phyloP scores from a whole-genome alignment of 2,113 vertebrate genomes.

The Colinus virginianus region DNA sequence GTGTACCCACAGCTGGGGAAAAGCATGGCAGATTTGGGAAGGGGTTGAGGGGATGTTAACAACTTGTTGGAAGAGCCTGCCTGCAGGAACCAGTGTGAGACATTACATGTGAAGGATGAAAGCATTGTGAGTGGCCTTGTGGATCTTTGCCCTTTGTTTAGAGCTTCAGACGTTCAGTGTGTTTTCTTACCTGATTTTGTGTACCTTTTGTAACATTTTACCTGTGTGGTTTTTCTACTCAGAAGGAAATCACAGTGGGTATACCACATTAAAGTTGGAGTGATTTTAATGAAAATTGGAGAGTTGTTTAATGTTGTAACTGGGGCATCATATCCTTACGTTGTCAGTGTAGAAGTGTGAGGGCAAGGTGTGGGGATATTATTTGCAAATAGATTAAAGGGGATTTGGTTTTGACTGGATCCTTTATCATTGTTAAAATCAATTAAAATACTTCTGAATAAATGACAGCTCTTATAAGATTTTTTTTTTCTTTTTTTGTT shows the following conservation, averaged over 20 bases:
- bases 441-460: not conserved
- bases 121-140: accelerated
- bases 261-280: not conserved
- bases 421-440: not conserved
- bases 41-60: accelerated
- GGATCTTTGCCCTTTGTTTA: not conserved
- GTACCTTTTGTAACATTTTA: not conserved
- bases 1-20: not conserved
- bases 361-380: not conserved
- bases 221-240: not conserved
- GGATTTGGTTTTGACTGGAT: not conserved
- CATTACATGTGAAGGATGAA: not conserved
- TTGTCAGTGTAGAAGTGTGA: not conserved
- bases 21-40: not conserved
- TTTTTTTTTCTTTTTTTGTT: too few relatives aligned
- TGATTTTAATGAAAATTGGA: not conserved
- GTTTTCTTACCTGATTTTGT: not conserved
- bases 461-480: not conserved
- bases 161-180: accelerated
- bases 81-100: accelerated
- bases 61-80: not conserved
- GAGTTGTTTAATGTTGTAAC: not conserved
- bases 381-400: not conserved
- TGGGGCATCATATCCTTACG: not conserved
- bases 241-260: not conserved